These are phyloP conservation scores for Pteromalus puparum DNA, from an alignment of 1,140 invertebrate species.

Conservation along the genomic window DNA sequence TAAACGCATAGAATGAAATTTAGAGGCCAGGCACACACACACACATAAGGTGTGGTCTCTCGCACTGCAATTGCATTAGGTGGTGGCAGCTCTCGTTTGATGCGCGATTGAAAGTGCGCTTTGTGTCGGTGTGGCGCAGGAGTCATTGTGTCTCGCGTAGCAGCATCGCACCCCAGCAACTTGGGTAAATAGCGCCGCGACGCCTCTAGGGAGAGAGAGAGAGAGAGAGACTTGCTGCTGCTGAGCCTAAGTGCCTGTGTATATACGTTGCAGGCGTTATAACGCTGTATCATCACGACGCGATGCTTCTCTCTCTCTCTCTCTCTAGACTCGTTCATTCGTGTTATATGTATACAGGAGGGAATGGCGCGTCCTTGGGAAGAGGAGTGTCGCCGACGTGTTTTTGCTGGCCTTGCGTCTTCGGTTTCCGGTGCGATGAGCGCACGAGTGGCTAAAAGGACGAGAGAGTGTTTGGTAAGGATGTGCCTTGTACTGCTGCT, in stretches of 20 bases:
- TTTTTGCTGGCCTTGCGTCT: slow-evolving; percentile 17
- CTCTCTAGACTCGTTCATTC: background rate
- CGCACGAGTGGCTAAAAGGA: background rate
- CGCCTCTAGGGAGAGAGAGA: background rate
- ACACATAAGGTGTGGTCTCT: too few relatives aligned
- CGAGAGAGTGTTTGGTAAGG: background rate
- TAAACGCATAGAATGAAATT: too few relatives aligned
- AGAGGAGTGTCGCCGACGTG: background rate
- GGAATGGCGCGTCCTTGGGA: background rate
- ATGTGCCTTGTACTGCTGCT: background rate
- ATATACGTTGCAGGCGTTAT: background rate
- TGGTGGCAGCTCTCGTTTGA: background rate
- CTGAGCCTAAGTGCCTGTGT: background rate
- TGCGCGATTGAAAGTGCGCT: background rate
- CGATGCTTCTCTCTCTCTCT: too few relatives aligned
- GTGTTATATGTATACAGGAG: background rate
- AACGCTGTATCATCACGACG: background rate
- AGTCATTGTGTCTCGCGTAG: background rate
- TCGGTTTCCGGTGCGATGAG: background rate
- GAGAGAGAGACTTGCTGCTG: background rate
- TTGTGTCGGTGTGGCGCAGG: background rate
- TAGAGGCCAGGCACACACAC: too few relatives aligned
- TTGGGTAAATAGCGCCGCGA: slow-evolving; percentile 14
- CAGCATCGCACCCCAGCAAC: background rate
- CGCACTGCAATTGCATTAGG: too few relatives aligned